A percentile compares a stretch with the other conserved stretches of the same genome.
phyloP scores from a whole-genome alignment of 2,797 vertebrate genomes.

The Diceros bicornis region DNA sequence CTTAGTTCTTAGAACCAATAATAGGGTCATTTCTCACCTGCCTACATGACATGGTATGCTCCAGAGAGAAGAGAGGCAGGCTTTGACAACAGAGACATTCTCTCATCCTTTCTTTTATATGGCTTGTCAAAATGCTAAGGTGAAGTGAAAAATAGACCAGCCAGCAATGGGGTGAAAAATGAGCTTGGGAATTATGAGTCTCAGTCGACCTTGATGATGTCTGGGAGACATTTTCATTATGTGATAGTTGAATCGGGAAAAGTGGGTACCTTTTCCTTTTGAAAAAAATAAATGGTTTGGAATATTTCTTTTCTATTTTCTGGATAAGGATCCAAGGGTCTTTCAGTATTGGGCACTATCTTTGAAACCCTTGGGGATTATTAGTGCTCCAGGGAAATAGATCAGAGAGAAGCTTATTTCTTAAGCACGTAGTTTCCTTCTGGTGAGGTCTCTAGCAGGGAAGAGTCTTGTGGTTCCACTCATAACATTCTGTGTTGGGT shows the following conservation, averaged over 20 bases:
- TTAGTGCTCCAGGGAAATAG: neutral
- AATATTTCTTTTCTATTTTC: neutral
- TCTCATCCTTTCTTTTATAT: conserved; percentile 78
- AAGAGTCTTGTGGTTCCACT: neutral
- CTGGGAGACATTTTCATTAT: conserved; percentile 81
- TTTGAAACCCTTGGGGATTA: neutral
- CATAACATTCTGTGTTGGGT: neutral
- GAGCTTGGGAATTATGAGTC: conserved; percentile 55
- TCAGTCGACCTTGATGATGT: conserved; percentile 47
- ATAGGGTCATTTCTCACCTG: conserved; percentile 76
- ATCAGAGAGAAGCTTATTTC: neutral
- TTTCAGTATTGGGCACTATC: neutral
- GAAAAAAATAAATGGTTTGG: neutral
- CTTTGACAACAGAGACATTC: conserved; percentile 60
- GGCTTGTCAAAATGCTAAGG: conserved; percentile 81
- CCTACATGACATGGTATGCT: conserved; percentile 57
- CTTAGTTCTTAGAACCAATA: conserved; percentile 72
- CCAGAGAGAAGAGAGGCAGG: conserved; percentile 52
- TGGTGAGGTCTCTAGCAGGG: neutral
- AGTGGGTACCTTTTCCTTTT: conserved; percentile 56
- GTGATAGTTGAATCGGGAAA: conserved; percentile 18
- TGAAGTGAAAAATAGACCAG: conserved; percentile 80
- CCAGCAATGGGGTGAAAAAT: conserved; percentile 77
- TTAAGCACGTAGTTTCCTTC: neutral
- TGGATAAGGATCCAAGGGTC: neutral